A percentile compares a stretch with the other conserved stretches of the same genome.
Conservation (phyloP, 2,797 vertebrate genomes). For the Anableps anableps region DNA sequence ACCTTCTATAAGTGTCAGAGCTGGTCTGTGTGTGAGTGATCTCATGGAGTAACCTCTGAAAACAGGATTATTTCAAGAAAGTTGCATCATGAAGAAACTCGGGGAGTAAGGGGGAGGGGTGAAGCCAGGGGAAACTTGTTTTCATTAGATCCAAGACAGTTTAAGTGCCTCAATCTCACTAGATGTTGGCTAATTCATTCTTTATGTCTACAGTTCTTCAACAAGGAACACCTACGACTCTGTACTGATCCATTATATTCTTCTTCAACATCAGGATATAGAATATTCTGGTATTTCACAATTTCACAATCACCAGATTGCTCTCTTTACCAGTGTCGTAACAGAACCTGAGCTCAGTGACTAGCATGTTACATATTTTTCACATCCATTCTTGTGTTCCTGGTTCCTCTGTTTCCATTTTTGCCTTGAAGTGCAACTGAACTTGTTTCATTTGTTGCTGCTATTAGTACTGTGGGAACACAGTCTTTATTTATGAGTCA, state of each 20-base stretch:
- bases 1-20: neutral
- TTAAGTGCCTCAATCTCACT: neutral
- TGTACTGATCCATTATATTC: neutral
- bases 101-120: neutral
- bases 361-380: neutral
- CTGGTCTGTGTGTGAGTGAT: neutral
- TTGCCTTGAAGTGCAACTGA: neutral
- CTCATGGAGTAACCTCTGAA: neutral
- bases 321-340: neutral
- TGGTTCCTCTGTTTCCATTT: neutral
- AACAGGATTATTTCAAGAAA: neutral
- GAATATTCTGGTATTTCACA: neutral
- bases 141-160: neutral
- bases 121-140: neutral
- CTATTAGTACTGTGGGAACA: slow-evolving; percentile 1
- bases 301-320: neutral
- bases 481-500: slow-evolving; percentile 64
- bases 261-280: neutral
- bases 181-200: neutral
- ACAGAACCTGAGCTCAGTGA: neutral
- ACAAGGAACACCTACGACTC: neutral
- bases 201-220: neutral
- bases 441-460: neutral
- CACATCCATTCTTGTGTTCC: neutral
- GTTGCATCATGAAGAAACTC: neutral